Conservation (phyloP, 2,797 vertebrate genomes). For the Astyanax mexicanus region DNA sequence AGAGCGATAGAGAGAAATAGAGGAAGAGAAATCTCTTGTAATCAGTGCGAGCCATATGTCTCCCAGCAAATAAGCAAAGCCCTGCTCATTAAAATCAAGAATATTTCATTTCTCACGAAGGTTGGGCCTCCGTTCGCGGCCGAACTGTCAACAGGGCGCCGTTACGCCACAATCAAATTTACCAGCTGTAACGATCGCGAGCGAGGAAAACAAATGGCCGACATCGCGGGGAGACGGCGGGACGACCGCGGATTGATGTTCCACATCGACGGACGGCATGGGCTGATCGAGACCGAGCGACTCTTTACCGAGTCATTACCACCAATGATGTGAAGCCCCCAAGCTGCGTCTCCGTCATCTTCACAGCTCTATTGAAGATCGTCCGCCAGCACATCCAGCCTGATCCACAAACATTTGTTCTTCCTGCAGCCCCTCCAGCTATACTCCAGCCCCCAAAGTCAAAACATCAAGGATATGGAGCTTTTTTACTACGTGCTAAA, state of each 20-base stretch:
- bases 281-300: slow-evolving; percentile 1
- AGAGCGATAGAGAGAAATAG: background rate
- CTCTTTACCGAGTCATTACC: slow-evolving; percentile 27
- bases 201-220: slow-evolving; percentile 14
- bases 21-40: slow-evolving; percentile 14
- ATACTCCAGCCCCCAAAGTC: background rate
- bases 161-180: slow-evolving; percentile 35
- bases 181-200: background rate
- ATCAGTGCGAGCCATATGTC: slow-evolving; percentile 44
- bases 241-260: slow-evolving; percentile 11
- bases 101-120: slow-evolving; percentile 31
- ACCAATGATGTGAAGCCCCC: background rate
- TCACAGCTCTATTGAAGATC: background rate
- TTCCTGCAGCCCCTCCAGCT: background rate
- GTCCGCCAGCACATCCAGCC: background rate
- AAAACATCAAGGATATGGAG: too few relatives aligned
- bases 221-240: slow-evolving; percentile 1
- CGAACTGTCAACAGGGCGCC: slow-evolving; percentile 28
- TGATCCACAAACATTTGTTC: slow-evolving; percentile 20
- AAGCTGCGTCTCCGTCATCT: background rate
- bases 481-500: too few relatives aligned
- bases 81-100: slow-evolving; percentile 48
- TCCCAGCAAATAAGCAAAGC: slow-evolving; percentile 26
- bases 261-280: background rate
- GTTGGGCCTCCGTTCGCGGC: slow-evolving; percentile 6